Percentiles rank a stretch among this genome's conserved stretches.
Evolutionary conservation across 2,797 vertebrate genomes (phyloP).

Genomic region (Epinephelus awoara): DNA sequence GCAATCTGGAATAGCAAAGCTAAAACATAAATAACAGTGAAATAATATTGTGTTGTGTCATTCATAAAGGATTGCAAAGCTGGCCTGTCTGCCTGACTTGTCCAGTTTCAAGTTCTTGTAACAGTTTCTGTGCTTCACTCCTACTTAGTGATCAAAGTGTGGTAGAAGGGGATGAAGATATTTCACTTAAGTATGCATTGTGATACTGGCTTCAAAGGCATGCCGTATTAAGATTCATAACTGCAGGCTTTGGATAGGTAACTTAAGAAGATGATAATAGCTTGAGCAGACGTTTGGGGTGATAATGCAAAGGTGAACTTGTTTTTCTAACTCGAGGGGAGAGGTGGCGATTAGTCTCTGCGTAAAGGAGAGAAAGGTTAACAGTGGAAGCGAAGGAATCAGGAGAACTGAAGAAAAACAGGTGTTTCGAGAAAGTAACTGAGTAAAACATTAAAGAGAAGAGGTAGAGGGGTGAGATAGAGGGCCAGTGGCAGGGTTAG

Average conservation of each 20-base stretch:
- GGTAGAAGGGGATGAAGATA: constrained; percentile 71
- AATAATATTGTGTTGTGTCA: constrained; percentile 80
- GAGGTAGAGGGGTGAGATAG: neutral
- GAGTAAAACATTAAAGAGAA: constrained; percentile 1
- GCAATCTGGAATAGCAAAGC: constrained; percentile 77
- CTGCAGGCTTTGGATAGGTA: constrained; percentile 67
- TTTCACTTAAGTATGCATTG: constrained; percentile 76
- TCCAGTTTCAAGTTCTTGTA: constrained; percentile 61
- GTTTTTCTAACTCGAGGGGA: constrained; percentile 51
- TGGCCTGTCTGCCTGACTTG: constrained; percentile 72
- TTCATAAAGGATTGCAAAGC: constrained; percentile 72
- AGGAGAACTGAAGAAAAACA: neutral
- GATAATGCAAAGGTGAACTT: constrained; percentile 73
- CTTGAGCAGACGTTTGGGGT: constrained; percentile 47
- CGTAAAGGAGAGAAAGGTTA: neutral
- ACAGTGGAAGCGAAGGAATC: constrained; percentile 8
- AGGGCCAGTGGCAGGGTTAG: constrained; percentile 6
- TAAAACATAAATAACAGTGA: constrained; percentile 73
- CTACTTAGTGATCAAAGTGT: constrained; percentile 80
- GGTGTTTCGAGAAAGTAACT: neutral
- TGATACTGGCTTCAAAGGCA: constrained; percentile 79
- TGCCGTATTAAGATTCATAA: constrained; percentile 79
- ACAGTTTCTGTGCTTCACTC: constrained; percentile 72
- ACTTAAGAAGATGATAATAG: constrained; percentile 72
- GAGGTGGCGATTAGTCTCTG: constrained; percentile 35